These are phyloP conservation scores for Tenodera sinensis DNA, from an alignment of 2,888 invertebrate genomes.

Conservation along the genomic window DNA sequence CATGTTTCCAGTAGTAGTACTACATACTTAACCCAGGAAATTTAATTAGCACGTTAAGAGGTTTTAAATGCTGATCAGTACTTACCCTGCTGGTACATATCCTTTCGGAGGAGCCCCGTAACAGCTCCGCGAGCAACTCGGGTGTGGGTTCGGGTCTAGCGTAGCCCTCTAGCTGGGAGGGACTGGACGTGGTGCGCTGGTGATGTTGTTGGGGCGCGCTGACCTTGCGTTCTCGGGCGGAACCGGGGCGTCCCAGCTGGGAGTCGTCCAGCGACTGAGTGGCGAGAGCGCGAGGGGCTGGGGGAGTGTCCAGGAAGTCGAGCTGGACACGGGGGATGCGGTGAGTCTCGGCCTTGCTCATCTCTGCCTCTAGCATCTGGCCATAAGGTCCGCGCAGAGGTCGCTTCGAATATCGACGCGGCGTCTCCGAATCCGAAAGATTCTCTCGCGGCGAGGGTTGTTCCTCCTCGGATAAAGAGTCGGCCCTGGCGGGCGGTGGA, in stretches of 20 bases:
- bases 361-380: constrained; percentile 76
- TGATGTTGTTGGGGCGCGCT: constrained; percentile 56
- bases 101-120: constrained; percentile 76
- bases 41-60: too few species aligned
- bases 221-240: constrained; percentile 54
- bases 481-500: constrained; percentile 48
- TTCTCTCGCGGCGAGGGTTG: constrained; percentile 65
- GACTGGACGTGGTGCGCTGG: constrained; percentile 75
- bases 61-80: neutral
- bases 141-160: constrained; percentile 50
- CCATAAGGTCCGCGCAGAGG: constrained; percentile 73
- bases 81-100: constrained; percentile 46
- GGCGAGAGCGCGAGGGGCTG: constrained; percentile 45
- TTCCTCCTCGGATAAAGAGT: constrained; percentile 71
- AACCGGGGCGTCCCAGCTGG: constrained; percentile 36
- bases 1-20: too few species aligned
- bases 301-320: constrained; percentile 47
- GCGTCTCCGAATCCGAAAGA: constrained; percentile 56
- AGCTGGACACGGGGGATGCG: constrained; percentile 50
- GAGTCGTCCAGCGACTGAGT: constrained; percentile 56
- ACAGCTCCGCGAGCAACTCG: constrained; percentile 70
- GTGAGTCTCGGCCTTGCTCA: constrained; percentile 58
- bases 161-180: constrained; percentile 68
- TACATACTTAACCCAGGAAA: too few species aligned
- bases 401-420: constrained; percentile 68